A percentile compares a stretch with the other conserved stretches of the same genome.
These are phyloP conservation scores for Plecotus auritus DNA, from an alignment of 2,113 vertebrate species.

Conservation along the genomic window DNA sequence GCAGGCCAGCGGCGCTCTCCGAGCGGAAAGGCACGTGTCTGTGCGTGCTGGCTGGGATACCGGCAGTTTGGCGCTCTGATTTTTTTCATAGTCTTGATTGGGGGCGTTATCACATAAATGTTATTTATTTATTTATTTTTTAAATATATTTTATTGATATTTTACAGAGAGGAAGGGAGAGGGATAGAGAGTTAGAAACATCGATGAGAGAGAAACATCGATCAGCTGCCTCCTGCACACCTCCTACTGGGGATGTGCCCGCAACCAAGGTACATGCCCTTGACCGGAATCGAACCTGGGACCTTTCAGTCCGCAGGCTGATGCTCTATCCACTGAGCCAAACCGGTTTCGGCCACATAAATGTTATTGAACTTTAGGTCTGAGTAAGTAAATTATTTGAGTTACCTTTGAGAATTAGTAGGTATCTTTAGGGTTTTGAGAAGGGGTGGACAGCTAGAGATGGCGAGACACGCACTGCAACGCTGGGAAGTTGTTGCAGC, in stretches of 20 bases:
- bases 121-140: too few species aligned
- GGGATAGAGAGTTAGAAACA: too few species aligned
- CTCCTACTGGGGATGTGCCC: too few species aligned
- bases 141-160: too few species aligned
- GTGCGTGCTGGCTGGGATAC: not conserved
- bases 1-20: not conserved
- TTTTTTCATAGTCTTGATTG: not conserved
- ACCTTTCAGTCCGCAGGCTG: too few species aligned
- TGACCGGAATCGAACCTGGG: too few species aligned
- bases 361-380: not conserved
- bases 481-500: not conserved
- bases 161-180: too few species aligned
- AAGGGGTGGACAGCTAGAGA: not conserved
- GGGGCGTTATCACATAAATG: not conserved
- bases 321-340: too few species aligned
- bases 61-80: not conserved
- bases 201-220: too few species aligned
- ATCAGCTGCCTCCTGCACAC: too few species aligned
- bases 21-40: not conserved
- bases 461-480: not conserved
- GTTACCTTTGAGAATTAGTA: not conserved
- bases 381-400: not conserved
- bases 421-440: not conserved
- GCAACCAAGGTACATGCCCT: too few species aligned
- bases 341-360: too few species aligned